Conservation (phyloP, 2,888 invertebrate genomes). For the Tubulanus polymorphus region DNA sequence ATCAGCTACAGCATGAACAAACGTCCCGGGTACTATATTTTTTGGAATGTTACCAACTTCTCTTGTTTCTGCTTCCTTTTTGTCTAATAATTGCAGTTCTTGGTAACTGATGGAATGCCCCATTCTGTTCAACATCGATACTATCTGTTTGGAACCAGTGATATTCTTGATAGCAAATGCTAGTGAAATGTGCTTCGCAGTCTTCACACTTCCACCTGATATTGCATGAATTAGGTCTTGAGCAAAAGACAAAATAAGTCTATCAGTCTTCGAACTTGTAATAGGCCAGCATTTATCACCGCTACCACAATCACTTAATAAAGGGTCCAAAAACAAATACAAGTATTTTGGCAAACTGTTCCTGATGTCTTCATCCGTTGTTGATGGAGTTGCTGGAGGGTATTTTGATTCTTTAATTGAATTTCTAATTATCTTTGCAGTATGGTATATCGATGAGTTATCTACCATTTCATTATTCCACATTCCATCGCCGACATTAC, state of each 20-base stretch:
- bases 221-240: constrained; percentile 5
- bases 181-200: neutral
- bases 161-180: constrained; percentile 4
- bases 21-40: neutral
- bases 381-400: too few relatives aligned
- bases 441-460: too few relatives aligned
- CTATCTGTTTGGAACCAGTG: constrained; percentile 2
- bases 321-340: too few relatives aligned
- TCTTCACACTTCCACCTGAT: constrained; percentile 2
- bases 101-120: constrained; percentile 4
- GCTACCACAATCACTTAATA: too few relatives aligned
- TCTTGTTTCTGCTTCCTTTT: constrained; percentile 3
- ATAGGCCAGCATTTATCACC: too few relatives aligned
- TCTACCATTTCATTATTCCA: too few relatives aligned
- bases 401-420: too few relatives aligned
- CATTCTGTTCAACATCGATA: constrained; percentile 3
- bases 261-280: too few relatives aligned
- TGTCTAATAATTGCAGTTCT: neutral
- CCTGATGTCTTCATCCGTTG: too few relatives aligned
- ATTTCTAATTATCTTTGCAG: too few relatives aligned
- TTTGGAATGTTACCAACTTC: neutral
- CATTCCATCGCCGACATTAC: too few relatives aligned
- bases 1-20: neutral
- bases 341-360: too few relatives aligned
- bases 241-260: constrained; percentile 3